Conservation (phyloP, 64 coral and sea anemone genomes). For the Dendrophyllia cribrosa region DNA sequence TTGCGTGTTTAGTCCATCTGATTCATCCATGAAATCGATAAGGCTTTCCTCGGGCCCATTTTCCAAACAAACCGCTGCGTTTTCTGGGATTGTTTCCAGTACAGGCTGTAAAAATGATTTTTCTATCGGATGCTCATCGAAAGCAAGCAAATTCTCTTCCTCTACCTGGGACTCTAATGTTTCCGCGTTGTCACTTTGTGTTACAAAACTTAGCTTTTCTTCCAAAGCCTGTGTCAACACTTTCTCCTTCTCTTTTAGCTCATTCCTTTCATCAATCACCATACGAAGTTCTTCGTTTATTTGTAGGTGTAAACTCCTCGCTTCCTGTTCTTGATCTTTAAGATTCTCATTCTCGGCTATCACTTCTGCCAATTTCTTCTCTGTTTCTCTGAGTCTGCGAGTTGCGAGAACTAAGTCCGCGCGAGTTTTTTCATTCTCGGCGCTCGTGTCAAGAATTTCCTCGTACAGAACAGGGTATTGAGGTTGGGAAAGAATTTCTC, state of each 20-base stretch:
- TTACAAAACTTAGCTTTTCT: background rate
- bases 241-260: constrained; percentile 34
- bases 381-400: constrained; percentile 48
- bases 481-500: constrained; percentile 37
- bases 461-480: constrained; percentile 9
- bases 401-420: constrained; percentile 17
- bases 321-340: constrained; percentile 60
- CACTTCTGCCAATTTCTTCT: constrained; percentile 35
- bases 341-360: constrained; percentile 54
- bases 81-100: background rate
- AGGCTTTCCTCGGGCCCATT: background rate
- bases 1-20: background rate
- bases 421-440: background rate
- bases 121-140: constrained; percentile 12
- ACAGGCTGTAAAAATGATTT: background rate
- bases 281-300: background rate
- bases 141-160: background rate
- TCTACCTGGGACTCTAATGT: background rate
- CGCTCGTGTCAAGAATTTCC: constrained; percentile 12
- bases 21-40: background rate
- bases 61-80: background rate
- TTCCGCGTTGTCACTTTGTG: background rate
- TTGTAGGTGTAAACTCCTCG: constrained; percentile 9
- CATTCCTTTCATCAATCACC: constrained; percentile 20
- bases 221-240: background rate